Evolutionary conservation across 2,797 vertebrate genomes (phyloP), one percentile per base, ranked within the genome.

Genomic region (Acipenser transmontanus): DNA sequence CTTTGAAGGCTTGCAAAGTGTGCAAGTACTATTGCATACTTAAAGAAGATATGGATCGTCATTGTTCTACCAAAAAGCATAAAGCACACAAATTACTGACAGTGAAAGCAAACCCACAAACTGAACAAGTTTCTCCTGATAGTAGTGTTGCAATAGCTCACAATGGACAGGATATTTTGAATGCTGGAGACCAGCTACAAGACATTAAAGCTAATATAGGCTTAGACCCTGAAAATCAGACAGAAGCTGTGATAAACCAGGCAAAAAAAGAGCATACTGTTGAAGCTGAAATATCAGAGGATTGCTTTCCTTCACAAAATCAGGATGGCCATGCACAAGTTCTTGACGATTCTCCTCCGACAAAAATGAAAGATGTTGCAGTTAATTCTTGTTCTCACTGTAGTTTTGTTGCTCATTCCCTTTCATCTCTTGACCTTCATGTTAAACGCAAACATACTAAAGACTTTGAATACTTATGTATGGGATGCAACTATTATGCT

Each of bases 401-500:
- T 70, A 86, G 89, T 67, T 98, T 98, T 69, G 75, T 81, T 34
- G 92, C 95, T 68, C 93, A 97, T 67, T 95, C 95, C 17, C 71
- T 89, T 11, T 80, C 93, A 14, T 94, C 96, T 0, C 88, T 99
- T 20, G 93, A 94, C 64, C 84, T 96, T 52, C 97, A 98, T 0
- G 74, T 97, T 68, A 97, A 96, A 72, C 87, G 93, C 75, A 96
- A 92, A 56, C 97, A 99, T 77, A 94, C 91, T 10, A 93, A 87
- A 75, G 93, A 96, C 67, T 99, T 95, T 81, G 93, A 98, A 72
- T 98, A 92, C 66, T 95, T 95, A 60, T 99, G 97, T 76, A 88
- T 95, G 81, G 97, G 95, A 0, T 99, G 97, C 72, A 92, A 91
- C 75, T 98, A 98, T 81, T 98, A 95, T 12, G 93, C 97, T 0